These are phyloP conservation scores for Esox niger DNA, from an alignment of 2,113 vertebrate genomes.

Conservation along the genomic window DNA sequence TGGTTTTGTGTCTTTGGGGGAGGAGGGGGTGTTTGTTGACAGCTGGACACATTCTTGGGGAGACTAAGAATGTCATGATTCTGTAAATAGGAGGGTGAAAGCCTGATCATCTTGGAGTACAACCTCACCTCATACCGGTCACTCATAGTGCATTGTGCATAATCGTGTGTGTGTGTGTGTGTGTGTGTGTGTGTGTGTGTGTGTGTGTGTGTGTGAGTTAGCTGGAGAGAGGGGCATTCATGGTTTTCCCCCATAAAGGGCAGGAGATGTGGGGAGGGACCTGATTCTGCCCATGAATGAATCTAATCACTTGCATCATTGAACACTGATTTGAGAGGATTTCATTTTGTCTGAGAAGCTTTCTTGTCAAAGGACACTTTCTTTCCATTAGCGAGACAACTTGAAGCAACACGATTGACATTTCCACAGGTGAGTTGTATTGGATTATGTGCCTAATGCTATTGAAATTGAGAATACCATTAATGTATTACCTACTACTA, in stretches of 20 bases:
- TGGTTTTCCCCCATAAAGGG: slow-evolving; percentile 17
- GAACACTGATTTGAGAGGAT: not conserved
- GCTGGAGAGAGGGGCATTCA: slow-evolving; percentile 21
- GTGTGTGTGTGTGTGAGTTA: slow-evolving; percentile 21
- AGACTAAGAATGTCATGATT: slow-evolving; percentile 28
- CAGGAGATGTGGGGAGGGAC: slow-evolving; percentile 7
- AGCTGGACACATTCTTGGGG: not conserved
- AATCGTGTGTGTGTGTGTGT: not conserved
- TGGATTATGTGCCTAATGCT: no score
- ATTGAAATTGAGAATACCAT: no score
- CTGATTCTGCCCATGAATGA: slow-evolving; percentile 13
- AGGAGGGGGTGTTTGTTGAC: no score
- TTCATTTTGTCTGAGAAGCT: slow-evolving; percentile 6
- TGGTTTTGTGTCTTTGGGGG: no score
- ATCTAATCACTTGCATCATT: slow-evolving; percentile 1
- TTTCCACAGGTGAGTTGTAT: slow-evolving; percentile 7
- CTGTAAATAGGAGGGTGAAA: slow-evolving; percentile 42
- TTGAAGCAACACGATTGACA: slow-evolving; percentile 4
- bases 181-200: slow-evolving; percentile 14
- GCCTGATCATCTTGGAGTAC: slow-evolving; percentile 40
- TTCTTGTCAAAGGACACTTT: not conserved
- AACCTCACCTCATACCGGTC: not conserved
- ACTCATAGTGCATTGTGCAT: not conserved
- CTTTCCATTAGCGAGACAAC: not conserved
- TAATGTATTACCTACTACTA: no score